Base-by-base conservation (phyloP, 2,888 invertebrate genomes). In the Cremastinae sp. region DNA sequence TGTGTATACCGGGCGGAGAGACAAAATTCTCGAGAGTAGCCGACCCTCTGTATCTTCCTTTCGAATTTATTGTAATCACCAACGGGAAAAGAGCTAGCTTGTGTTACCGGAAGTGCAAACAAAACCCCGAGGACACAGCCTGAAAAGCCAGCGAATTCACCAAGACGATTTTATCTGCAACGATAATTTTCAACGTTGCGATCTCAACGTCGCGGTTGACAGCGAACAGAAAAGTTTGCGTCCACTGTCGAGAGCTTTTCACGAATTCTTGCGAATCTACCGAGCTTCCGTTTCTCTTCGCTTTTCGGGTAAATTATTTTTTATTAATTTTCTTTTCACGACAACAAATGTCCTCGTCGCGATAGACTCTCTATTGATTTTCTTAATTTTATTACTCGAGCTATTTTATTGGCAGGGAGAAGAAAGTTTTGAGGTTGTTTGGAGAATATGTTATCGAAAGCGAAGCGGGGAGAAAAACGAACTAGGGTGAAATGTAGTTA, bases 121-220 rank as follows among this genome's bases (percentile, higher is more conserved):
- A 62, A 74, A 56, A 51, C 58, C 38, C 18, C n/a, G 66, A 12
- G 51, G 41, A 73, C 28, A 14, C 20, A 54, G 36, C 34, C 47
- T 64, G 1, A 2, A 56, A 47, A 53, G 66, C 28, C 41, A 54
- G 14, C 12, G 41, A 58, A 43, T 66, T 43, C 51, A 62, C 49
- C 61, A 45, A 59, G 75, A 76, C 72, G n/a, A n/a, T 72, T 76
- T 76, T 76, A 72, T 72, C 71, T 72, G 34, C 58, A 53, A 65
- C 69, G 76, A 76, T 73, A 54, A 76, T 76, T 76, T 43, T 68
- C 68, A 64, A 53, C 58, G 68, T 72, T 64, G 68, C 61, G 62
- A 72, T 68, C 72, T 51, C 58, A 34, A 64, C 36, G 51, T 45
- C 45, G 72, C 51, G 66, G 64, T 73, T 64, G 58, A 73, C 68